Percentiles rank a stretch among this genome's conserved stretches.
phyloP scores from a whole-genome alignment of 2,113 vertebrate genomes.

The Ceratotherium simum region DNA sequence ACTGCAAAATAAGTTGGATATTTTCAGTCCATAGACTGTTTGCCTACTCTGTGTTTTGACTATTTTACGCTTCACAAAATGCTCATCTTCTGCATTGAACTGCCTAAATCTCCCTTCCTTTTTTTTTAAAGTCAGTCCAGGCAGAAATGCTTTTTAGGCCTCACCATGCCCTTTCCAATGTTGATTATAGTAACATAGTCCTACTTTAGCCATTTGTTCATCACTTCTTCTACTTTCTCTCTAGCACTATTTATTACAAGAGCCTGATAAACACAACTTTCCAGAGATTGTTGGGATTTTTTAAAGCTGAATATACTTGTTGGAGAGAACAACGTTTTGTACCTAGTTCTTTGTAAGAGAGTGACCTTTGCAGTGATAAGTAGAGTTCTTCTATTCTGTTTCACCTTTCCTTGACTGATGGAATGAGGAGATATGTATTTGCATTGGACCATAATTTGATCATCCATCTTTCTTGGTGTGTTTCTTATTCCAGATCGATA shows the following conservation, averaged over 20 bases:
- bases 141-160: neutral
- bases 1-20: neutral
- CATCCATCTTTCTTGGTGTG: conserved; percentile 39
- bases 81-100: neutral
- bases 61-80: neutral
- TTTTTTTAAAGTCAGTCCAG: neutral
- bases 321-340: neutral
- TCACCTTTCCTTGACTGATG: neutral
- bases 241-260: neutral
- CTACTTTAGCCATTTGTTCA: neutral
- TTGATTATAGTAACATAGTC: neutral
- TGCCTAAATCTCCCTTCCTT: neutral
- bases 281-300: neutral
- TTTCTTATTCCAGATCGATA: conserved; percentile 90
- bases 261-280: neutral
- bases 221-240: neutral
- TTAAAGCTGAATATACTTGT: neutral
- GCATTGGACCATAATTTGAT: neutral
- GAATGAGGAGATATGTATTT: neutral
- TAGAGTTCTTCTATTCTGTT: neutral
- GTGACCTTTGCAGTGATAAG: neutral
- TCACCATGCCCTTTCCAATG: neutral
- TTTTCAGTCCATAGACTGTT: neutral
- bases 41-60: neutral
- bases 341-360: neutral